Base-by-base conservation (phyloP, 2,797 vertebrate species). In the Acanthurus tractus region DNA sequence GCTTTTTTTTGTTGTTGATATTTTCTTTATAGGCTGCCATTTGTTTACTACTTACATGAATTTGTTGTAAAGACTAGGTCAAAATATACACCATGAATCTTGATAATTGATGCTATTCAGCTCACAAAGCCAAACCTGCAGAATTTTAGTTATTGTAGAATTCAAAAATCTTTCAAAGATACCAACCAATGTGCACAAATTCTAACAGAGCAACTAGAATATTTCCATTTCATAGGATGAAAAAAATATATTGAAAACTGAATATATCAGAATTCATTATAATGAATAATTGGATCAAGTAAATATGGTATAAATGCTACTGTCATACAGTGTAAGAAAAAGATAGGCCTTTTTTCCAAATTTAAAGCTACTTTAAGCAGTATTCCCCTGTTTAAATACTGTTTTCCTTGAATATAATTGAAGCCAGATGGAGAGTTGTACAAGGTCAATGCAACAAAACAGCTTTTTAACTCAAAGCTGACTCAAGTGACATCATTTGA, bases 121-220 rank as follows among this genome's bases (percentile, higher is more conserved):
- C 14, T 23, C 15, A 58, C 5, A 46, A 58, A 74, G 29, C 20
- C 12, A 68, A 40, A 62, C 6, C 8, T 57, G 34, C 29, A 69
- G 8, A 53, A 45, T 6, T 17, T 50, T 50, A 48, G 54, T 55
- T 63, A 9, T 8, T 22, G 44, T 2, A 13, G 3, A 48, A 72
- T 61, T 48, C 6, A 10, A 15, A 14, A 44, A 42, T 12, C 54
- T 44, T 50, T 14, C 36, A 44, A 57, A 55, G 4, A 56, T 10
- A 50, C 13, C 8, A 52, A 52, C 7, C 8, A 25, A 4, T 42
- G 2, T 48, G 6, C 6, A 34, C 25, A 13, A 17, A 9, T 48
- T 63, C 34, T 17, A 14, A 65, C 38, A 40, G 11, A 40, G 10
- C 10, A 40, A 8, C 38, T 40, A 1, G 8, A 46, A 46, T 53